These are phyloP conservation scores for Lethrus apterus DNA, from an alignment of 1,140 invertebrate species.

Conservation along the genomic window DNA sequence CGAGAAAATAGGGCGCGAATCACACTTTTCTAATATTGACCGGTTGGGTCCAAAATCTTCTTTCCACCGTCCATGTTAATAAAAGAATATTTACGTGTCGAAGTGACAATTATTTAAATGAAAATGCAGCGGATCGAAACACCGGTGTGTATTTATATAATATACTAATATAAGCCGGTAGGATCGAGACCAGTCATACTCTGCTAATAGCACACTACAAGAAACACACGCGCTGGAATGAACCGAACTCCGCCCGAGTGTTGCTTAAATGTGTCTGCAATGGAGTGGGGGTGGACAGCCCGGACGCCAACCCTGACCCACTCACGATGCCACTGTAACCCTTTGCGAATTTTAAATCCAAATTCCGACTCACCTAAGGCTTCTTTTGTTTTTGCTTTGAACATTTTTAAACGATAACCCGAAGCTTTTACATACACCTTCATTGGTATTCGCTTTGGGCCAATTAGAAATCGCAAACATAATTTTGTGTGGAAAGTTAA, in stretches of 20 bases:
- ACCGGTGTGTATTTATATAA: too few relatives aligned
- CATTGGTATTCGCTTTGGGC: conserved; percentile 1
- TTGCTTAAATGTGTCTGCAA: conserved; percentile 31
- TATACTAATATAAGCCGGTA: too few relatives aligned
- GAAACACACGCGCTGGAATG: conserved; percentile 23
- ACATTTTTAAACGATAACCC: background rate
- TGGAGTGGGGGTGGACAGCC: conserved; percentile 30
- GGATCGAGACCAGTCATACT: too few relatives aligned
- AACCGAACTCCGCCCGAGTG: conserved; percentile 20
- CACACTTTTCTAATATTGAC: conserved; percentile 33
- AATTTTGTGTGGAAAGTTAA: too few relatives aligned
- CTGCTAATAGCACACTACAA: conserved; percentile 7
- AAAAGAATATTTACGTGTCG: too few relatives aligned
- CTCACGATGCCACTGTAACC: conserved; percentile 38
- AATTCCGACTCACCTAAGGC: background rate
- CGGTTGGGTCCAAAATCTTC: conserved; percentile 36
- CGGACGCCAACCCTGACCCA: conserved; percentile 40
- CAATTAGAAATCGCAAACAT: conserved; percentile 16
- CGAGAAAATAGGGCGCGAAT: background rate
- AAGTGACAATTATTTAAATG: too few relatives aligned
- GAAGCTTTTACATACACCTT: background rate
- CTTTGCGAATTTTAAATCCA: conserved; percentile 20
- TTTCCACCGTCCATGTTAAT: conserved; percentile 36
- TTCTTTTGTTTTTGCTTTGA: background rate
- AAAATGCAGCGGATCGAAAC: too few relatives aligned